Evolutionary conservation across 2,888 invertebrate genomes (phyloP), one percentile per base, ranked within the genome.

Genomic region (Phaonia tiefii): DNA sequence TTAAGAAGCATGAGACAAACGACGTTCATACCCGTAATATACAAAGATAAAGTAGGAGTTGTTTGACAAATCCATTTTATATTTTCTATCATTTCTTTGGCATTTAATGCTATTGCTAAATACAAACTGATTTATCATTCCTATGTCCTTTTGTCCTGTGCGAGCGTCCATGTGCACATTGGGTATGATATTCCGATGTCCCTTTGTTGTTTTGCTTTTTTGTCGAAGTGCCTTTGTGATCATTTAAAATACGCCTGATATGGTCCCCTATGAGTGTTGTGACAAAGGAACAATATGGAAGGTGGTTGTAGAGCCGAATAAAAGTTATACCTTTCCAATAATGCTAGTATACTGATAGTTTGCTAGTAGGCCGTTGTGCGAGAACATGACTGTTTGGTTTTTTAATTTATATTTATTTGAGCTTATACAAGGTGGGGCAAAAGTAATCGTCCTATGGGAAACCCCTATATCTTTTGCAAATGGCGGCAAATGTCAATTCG

Each of bases 141-240:
- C 11, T 51, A 51, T 20, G 51, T 51, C 51, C 44, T 67, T 71
- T 70, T 74, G 66, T 70, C 51, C 51, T 77, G 26, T 71, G 15
- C 73, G 54, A 56, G 56, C 58, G 42, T n/a, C n/a, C n/a, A n/a
- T n/a, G 67, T 37, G 75, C 67, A n/a, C n/a, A n/a, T n/a, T 77
- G 77, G 51, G 67, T 77, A 65, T 56, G 20, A 60, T 74, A 71
- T 66, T 67, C 42, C 74, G 60, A 71, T 66, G 67, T 80, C 77
- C 74, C 80, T 71, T 77, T 74, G 77, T 67, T 63, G 71, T 77
- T 42, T 0, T 56, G n/a, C n/a, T n/a, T n/a, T n/a, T n/a, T n/a
- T n/a, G n/a, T 58, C 25, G 77, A 77, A 80, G 54, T 49, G 49
- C 65, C 74, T 77, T 26, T 58, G 60, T 20, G 60, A 31, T 67